Evolutionary conservation across 1,140 invertebrate genomes (phyloP), one percentile per base, ranked within the genome.

Genomic region (Sminthurinus signatus): DNA sequence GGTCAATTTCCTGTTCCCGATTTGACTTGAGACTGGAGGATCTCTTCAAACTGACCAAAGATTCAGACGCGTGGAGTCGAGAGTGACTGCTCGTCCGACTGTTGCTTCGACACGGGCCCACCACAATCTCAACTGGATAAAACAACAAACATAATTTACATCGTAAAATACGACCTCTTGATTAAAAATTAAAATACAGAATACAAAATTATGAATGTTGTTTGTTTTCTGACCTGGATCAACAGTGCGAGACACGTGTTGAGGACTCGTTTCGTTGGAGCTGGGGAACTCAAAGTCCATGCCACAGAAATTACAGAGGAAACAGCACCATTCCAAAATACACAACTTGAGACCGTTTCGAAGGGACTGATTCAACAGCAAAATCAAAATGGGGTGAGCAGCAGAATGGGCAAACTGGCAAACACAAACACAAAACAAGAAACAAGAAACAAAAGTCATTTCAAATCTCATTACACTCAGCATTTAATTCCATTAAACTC

Each of bases 331-430:
- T 46, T 71, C 70, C 12, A 62, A 48, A 17, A 71, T 25, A 52
- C 70, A 71, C 0, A 43, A 21, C 21, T 63, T 57, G 5, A 71
- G 50, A 27, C 61, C 70, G 8, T 71, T 23, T 23, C 75, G 66
- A 0, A 76, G 69, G 0, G 74, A 74, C 52, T 75, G 73, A 74
- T 92, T 88, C 31, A 93, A 79, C 23, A 86, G 83, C 66, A 92
- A 79, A 75, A 92, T 89, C 44, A 91, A 77, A 10, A 86, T 83
- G 0, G 89, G 89, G 75, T 91, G 91, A 48, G 90, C 86, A 71
- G 89, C 89, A 10, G 88, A 88, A 76, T 92, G 89, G 54, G 89
- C 84, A 76, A 91, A 90, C 14, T n/a, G n/a, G n/a, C n/a, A n/a
- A n/a, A n/a, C n/a, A n/a, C n/a, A n/a, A n/a, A n/a, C n/a, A n/a